Conservation (phyloP, 2,797 vertebrate genomes). For the Miichthys miiuy region DNA sequence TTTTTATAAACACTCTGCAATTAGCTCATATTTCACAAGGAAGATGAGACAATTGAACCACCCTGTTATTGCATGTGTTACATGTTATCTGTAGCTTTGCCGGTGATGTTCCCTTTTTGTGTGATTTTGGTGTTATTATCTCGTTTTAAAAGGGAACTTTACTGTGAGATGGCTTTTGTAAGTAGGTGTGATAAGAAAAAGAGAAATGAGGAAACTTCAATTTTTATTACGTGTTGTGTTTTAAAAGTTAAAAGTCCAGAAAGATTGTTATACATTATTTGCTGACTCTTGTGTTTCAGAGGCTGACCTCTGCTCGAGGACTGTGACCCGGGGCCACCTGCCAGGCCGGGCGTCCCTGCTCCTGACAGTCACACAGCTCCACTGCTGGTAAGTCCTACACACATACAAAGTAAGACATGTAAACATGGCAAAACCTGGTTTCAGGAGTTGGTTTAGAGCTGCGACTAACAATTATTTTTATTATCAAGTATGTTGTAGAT, state of each 20-base stretch:
- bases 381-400: conserved; percentile 70
- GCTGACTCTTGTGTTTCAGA: conserved; percentile 65
- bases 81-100: not conserved
- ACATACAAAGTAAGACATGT: not conserved
- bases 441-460: not conserved
- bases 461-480: not conserved
- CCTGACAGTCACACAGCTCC: conserved; percentile 67
- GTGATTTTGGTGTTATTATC: not conserved
- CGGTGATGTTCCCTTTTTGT: conserved; percentile 18
- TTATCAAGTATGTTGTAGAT: not conserved
- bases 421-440: too few relatives aligned
- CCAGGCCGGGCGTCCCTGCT: conserved; percentile 82
- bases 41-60: not conserved
- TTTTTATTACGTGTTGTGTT: not conserved
- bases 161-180: not conserved
- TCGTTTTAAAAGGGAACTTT: conserved; percentile 1
- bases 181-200: conserved; percentile 10
- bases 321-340: conserved; percentile 80
- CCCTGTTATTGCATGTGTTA: not conserved
- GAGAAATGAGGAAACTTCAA: not conserved
- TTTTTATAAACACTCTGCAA: conserved; percentile 35
- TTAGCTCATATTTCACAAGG: conserved; percentile 23
- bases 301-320: conserved; percentile 80
- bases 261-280: not conserved
- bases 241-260: not conserved